A percentile compares a stretch with the other conserved stretches of the same genome.
phyloP scores from a whole-genome alignment of 2,113 vertebrate genomes.

The Mustela lutreola region DNA sequence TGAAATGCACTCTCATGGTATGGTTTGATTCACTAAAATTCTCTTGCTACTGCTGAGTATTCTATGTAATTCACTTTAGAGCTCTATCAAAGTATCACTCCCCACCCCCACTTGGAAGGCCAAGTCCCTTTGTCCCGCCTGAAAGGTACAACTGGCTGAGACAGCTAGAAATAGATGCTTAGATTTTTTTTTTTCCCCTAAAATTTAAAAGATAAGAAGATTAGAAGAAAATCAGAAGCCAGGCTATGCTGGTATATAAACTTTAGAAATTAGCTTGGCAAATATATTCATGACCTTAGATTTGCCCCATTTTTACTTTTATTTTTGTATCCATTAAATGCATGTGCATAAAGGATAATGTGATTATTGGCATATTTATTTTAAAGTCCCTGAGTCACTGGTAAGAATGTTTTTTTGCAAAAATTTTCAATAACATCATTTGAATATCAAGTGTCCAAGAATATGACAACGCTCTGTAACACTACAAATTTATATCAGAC shows the following conservation, averaged over 20 bases:
- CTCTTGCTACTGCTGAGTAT: neutral
- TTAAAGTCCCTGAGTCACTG: neutral
- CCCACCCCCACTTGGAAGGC: fast-evolving
- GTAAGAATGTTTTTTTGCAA: neutral
- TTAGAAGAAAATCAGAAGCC: slow-evolving; percentile 12
- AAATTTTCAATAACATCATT: neutral
- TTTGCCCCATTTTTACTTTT: neutral
- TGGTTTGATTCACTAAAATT: neutral
- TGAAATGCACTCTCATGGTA: neutral
- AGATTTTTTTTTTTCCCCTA: neutral
- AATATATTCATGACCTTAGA: neutral
- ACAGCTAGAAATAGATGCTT: neutral
- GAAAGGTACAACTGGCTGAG: neutral
- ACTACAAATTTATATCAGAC: neutral
- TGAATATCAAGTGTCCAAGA: neutral
- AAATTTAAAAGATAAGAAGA: neutral
- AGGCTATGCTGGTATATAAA: neutral
- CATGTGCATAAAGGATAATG: neutral
- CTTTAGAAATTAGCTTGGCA: neutral
- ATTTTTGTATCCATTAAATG: neutral
- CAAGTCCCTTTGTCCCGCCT: neutral
- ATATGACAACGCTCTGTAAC: neutral
- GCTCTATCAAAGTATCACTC: neutral
- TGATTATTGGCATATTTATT: neutral
- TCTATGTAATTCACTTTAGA: slow-evolving; percentile 20